Evolutionary conservation across 2,797 vertebrate species (phyloP).

Genomic region (Oophaga sylvatica): DNA sequence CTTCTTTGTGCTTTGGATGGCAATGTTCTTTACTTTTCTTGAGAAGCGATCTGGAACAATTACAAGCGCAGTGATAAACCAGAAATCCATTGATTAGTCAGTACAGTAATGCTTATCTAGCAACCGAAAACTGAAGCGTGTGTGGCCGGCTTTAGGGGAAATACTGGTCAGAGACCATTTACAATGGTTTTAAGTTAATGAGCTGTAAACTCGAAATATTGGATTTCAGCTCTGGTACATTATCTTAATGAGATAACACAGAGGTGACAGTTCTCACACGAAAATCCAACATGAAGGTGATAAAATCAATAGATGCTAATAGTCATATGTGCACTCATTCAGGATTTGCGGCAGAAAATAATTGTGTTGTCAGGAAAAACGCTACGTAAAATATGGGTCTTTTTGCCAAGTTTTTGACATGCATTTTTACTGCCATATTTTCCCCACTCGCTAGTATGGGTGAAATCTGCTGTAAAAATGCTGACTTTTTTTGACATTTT

Average conservation of each 20-base stretch:
- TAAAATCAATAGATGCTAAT: constrained; percentile 46
- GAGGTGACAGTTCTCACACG: constrained; percentile 47
- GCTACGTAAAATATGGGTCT: too few species aligned
- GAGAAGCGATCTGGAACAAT: not conserved
- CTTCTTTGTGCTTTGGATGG: too few species aligned
- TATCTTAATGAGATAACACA: constrained; percentile 55
- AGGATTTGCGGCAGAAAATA: too few species aligned
- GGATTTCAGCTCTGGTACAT: constrained; percentile 53
- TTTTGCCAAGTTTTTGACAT: too few species aligned
- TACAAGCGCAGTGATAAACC: not conserved
- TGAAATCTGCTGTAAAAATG: too few species aligned
- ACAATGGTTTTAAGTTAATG: constrained; percentile 44
- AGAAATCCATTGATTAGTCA: not conserved
- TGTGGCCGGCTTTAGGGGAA: not conserved
- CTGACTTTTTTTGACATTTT: too few species aligned
- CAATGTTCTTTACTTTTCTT: not conserved
- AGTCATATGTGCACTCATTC: not conserved
- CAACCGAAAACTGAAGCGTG: not conserved
- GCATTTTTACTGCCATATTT: too few species aligned
- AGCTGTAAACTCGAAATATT: constrained; percentile 37
- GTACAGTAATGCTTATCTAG: not conserved
- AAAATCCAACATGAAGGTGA: constrained; percentile 45
- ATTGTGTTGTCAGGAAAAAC: too few species aligned
- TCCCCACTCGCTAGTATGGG: too few species aligned
- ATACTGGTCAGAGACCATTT: constrained; percentile 21